Conservation (phyloP, 2,113 vertebrate species). For the Gymnocephalus cernua region DNA sequence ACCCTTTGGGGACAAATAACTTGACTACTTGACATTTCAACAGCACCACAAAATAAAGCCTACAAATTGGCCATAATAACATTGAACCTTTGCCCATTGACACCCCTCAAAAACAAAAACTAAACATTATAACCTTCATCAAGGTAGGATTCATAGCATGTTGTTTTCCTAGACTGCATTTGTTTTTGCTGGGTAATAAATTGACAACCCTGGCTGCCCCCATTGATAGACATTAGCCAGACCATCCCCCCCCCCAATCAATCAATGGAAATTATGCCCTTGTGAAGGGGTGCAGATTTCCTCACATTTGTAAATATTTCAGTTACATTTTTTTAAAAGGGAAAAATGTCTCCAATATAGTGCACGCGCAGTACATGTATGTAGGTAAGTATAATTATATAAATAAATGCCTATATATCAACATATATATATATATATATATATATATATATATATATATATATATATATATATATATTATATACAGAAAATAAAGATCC, state of each 20-base stretch:
- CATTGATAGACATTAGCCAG: background rate
- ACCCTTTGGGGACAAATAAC: too few species aligned
- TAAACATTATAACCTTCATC: background rate
- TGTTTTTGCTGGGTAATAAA: background rate
- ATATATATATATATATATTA: too few species aligned
- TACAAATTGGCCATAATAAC: background rate
- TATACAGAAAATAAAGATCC: too few species aligned
- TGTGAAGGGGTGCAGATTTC: background rate
- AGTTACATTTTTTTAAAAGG: background rate
- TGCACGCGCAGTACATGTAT: too few species aligned
- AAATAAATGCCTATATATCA: background rate
- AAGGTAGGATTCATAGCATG: background rate
- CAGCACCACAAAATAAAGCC: background rate
- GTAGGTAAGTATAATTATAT: background rate
- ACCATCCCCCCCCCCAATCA: background rate
- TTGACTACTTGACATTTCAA: background rate
- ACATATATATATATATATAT: background rate
- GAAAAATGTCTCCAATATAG: too few species aligned
- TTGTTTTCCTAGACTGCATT: background rate
- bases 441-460: background rate
- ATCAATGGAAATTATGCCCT: background rate
- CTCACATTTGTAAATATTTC: background rate
- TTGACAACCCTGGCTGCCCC: background rate
- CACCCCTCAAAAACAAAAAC: background rate
- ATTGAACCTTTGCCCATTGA: background rate